These are phyloP conservation scores for Pilophorus perplexus DNA, from an alignment of 2,888 invertebrate genomes.

Conservation along the genomic window DNA sequence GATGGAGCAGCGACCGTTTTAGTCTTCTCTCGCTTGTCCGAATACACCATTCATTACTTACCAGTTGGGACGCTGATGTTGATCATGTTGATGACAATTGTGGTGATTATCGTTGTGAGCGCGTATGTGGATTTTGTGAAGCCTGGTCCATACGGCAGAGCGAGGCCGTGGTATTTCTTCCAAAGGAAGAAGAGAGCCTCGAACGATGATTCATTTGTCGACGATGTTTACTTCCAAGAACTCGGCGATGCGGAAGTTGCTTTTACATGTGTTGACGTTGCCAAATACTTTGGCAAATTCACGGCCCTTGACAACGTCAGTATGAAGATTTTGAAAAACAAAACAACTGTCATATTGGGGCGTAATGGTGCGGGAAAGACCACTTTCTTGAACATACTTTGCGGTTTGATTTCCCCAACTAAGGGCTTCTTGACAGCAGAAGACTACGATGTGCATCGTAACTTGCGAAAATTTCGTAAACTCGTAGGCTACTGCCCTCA, in stretches of 20 bases:
- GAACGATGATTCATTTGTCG: too few species aligned
- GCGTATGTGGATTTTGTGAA: slow-evolving; percentile 62
- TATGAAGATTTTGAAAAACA: slow-evolving; percentile 74
- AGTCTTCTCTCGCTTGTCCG: neutral
- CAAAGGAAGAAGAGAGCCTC: too few species aligned
- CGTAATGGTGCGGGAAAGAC: slow-evolving; percentile 86
- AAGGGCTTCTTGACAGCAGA: slow-evolving; percentile 69
- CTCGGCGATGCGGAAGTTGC: slow-evolving; percentile 49
- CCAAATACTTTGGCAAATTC: slow-evolving; percentile 53
- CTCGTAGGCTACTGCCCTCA: slow-evolving; percentile 88
- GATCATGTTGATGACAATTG: neutral
- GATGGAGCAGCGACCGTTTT: neutral
- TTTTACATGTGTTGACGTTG: slow-evolving; percentile 53
- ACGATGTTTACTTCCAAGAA: too few species aligned
- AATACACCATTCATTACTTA: neutral
- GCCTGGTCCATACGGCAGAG: slow-evolving; percentile 69
- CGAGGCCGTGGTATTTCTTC: slow-evolving; percentile 57
- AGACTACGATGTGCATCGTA: slow-evolving; percentile 65
- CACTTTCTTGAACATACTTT: slow-evolving; percentile 70
- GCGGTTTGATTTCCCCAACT: slow-evolving; percentile 71
- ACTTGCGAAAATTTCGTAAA: slow-evolving; percentile 66
- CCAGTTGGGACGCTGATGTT: neutral
- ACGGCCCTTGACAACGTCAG: slow-evolving; percentile 50
- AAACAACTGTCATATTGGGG: slow-evolving; percentile 82
- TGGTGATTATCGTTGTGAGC: slow-evolving; percentile 53